Base-by-base conservation (phyloP, 2,888 invertebrate species). In the Lithophane semibrunnea region DNA sequence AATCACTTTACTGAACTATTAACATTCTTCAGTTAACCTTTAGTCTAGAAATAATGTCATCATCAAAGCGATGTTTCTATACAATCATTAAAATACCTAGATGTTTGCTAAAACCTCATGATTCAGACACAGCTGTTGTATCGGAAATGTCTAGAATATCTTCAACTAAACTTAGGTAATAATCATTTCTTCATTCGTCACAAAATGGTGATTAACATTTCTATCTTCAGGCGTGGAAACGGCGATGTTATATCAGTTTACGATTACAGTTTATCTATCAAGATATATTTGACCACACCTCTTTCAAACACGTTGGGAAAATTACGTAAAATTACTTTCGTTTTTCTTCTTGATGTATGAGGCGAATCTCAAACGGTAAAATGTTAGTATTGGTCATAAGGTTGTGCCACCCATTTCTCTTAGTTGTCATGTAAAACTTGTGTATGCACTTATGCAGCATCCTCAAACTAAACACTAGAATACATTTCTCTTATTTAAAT, bases 401-500 rank as follows among this genome's bases (percentile, higher is more conserved):
- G 18, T 9, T 29, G 3, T 4, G 4, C 77, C 24, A 58, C 44
- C 66, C 71, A 72, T 84, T 81, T 81, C 73, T 69, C 84, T 84
- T 72, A 24, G 52, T 84, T 81, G 80, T 65, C 85, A 81, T 81
- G 84, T 85, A 82, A 44, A 83, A 75, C 76, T 54, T 73, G 76
- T 79, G 56, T 69, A 56, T 18, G 49, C 73, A 69, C n/a, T 18
- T 21, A 66, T 52, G 21, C 80, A 84, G 80, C 80, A 67, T 80
- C 84, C 52, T 65, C 58, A 47, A 49, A 74, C 63, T 37, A 13
- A 29, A 47, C 60, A 37, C 68, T 18, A 70, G 29, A 64, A 44
- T 47, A 52, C 79, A 67, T 80, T 79, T 80, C 80, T 79, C 80
- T 84, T 61, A 84, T 84, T 80, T 63, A 66, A 84, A 84, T 80